Percentiles rank a stretch among this genome's conserved stretches.
phyloP scores from a whole-genome alignment of 2,888 invertebrate genomes.

The Lepetodrilus schrolli region DNA sequence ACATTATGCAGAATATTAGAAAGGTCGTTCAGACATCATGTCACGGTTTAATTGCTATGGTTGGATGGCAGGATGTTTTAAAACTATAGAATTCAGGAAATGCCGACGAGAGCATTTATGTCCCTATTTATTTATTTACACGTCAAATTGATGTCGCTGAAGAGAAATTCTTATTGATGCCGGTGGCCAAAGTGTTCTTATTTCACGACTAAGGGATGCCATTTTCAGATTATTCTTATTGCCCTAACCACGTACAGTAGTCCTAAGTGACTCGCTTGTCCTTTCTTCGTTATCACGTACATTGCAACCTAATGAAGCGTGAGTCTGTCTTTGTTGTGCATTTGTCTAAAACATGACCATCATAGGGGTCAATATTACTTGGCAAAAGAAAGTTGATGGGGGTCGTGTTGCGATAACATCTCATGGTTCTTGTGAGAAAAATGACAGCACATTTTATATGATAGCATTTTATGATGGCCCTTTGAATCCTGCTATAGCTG shows the following conservation, averaged over 20 bases:
- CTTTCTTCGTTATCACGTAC: not conserved
- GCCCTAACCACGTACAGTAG: not conserved
- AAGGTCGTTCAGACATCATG: too few species aligned
- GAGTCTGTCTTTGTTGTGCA: not conserved
- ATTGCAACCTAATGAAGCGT: slow-evolving; percentile 1
- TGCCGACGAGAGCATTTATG: not conserved
- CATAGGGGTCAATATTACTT: not conserved
- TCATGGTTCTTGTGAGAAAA: slow-evolving; percentile 10
- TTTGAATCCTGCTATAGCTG: not conserved
- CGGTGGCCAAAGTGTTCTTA: not conserved
- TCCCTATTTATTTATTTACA: not conserved
- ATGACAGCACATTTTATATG: not conserved
- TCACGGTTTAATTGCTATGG: too few species aligned
- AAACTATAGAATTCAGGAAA: too few species aligned
- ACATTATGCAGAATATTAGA: too few species aligned
- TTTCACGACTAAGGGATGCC: too few species aligned
- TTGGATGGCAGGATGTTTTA: too few species aligned
- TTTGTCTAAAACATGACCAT: not conserved
- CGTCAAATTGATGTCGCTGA: not conserved
- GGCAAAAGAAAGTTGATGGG: not conserved
- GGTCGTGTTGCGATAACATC: not conserved
- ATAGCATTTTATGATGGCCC: not conserved
- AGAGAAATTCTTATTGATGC: not conserved
- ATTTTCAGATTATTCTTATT: too few species aligned
- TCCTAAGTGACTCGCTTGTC: not conserved